Base-by-base conservation (phyloP, 2,113 vertebrate species). In the Caranx melampygus region DNA sequence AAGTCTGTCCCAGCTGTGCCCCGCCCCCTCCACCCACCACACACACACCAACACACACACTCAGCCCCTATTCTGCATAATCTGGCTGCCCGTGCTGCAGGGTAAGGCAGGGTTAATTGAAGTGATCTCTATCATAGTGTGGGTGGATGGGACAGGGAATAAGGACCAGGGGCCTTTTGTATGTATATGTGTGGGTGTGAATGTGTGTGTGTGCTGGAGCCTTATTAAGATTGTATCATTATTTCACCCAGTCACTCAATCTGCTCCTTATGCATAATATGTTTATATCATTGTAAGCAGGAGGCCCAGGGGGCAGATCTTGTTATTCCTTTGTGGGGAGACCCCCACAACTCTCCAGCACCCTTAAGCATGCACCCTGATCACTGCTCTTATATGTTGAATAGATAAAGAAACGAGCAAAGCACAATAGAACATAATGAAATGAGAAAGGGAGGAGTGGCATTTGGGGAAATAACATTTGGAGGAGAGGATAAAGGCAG, bases 31-130 rank as follows among this genome's bases (percentile, higher is more conserved):
- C 11, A 18, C 33, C 59, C 11, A 55, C 57, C 71, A 42, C 51
- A 65, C 63, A 64, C 59, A 59, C 63, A 69, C 51, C 60, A 7
- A 18, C 33, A 64, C 11, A 49, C 57, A 54, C 11, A 51, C 2
- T 4, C 26, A 44, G 66, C 40, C 44, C 76, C 74, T 70, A 54
- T 62, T 89, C 83, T 81, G 52, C 88, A 91, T 91, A 90, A 92
- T 88, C 84, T 87, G 68, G 67, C 55, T 71, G 60, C 54, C 45
- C 21, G 6, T 52, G 54, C 87, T 85, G 77, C 80, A 77, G 86
- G 83, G 81, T 68, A 83, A 71, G 78, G 59, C 47, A 45, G 90
- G 91, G 91, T 93, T 94, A 93, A 94, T 93, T 94, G 91, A 91
- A 91, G 93, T 93, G 91, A 88, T 88, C 66, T 85, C 81, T 69